phyloP scores from a whole-genome alignment of 2,888 invertebrate species.

The Drosophila meridionalis region DNA sequence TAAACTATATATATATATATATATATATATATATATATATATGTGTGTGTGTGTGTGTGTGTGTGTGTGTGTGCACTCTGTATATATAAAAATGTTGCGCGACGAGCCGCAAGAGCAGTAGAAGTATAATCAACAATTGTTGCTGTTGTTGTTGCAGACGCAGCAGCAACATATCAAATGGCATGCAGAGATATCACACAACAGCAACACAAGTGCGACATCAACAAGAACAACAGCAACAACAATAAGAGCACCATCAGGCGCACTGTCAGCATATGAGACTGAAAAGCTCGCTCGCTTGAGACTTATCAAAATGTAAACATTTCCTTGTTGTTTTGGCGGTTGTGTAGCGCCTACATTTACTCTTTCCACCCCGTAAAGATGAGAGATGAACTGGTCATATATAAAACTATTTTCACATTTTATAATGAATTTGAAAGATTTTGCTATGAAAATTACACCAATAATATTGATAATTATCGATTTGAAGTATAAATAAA shows the following conservation, averaged over 20 bases:
- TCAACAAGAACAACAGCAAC: background rate
- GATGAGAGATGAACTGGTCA: no score
- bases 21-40: background rate
- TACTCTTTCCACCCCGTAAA: conserved; percentile 1
- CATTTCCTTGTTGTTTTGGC: conserved; percentile 49
- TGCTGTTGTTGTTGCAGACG: conserved; percentile 10
- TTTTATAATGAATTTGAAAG: no score
- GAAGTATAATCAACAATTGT: conserved; percentile 51
- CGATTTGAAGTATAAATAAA: background rate
- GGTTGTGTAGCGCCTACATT: background rate
- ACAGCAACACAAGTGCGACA: background rate
- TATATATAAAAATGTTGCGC: conserved; percentile 3
- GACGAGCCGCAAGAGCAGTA: conserved; percentile 12
- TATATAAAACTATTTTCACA: no score
- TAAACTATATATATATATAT: background rate
- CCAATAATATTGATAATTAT: background rate
- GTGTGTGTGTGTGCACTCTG: no score
- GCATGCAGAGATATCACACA: conserved; percentile 40
- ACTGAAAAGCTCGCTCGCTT: background rate
- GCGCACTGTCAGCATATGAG: background rate
- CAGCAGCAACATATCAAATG: conserved; percentile 17
- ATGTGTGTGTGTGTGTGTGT: no score
- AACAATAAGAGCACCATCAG: conserved; percentile 6
- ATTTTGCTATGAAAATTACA: background rate
- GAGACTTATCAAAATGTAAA: conserved; percentile 58